Conservation (phyloP, 1,140 invertebrate species). For the Triops cancriformis region DNA sequence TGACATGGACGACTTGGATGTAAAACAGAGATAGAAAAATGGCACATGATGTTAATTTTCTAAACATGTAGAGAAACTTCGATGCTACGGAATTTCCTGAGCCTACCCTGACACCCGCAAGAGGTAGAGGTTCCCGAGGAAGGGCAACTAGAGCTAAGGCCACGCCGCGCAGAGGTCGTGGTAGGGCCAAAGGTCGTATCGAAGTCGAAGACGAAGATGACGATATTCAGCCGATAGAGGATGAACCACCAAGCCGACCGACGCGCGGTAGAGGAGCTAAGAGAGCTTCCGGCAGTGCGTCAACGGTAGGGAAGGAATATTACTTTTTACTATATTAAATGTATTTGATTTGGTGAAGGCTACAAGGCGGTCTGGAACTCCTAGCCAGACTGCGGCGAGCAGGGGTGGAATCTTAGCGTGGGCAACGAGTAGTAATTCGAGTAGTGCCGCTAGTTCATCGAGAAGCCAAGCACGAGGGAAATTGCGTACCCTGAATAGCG, state of each 20-base stretch:
- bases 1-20: neutral
- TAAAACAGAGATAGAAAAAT: neutral
- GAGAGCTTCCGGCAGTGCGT: neutral
- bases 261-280: neutral
- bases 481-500: neutral
- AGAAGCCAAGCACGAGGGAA: neutral
- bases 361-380: neutral
- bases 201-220: neutral
- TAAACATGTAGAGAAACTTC: neutral
- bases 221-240: neutral
- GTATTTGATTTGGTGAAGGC: neutral
- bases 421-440: neutral
- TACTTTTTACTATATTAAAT: neutral
- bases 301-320: neutral
- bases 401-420: neutral
- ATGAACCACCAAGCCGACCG: neutral
- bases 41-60: neutral
- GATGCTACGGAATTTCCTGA: neutral
- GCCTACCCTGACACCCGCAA: neutral
- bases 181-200: neutral
- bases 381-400: neutral
- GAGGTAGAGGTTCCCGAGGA: neutral
- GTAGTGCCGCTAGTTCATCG: neutral
- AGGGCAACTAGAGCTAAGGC: neutral
- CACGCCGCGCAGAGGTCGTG: neutral